phyloP scores from a whole-genome alignment of 2,888 invertebrate species.

The Oscheius sp. region DNA sequence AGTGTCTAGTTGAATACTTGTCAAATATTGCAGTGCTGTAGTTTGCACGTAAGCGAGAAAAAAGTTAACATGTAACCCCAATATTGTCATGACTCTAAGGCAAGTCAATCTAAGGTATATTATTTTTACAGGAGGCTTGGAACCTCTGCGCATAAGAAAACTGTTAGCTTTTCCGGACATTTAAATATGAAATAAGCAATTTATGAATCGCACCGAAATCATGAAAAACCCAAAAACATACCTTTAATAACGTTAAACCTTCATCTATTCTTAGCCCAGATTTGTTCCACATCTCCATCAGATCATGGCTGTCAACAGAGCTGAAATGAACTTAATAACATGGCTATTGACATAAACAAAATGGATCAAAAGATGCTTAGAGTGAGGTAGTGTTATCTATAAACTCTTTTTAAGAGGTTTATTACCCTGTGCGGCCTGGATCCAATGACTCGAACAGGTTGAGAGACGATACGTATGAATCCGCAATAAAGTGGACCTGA shows the following conservation, averaged over 20 bases:
- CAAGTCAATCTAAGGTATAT: background rate
- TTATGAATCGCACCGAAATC: no score
- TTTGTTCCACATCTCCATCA: slow-evolving; percentile 55
- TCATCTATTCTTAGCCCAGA: slow-evolving; percentile 56
- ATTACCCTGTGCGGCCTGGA: slow-evolving; percentile 48
- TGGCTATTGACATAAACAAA: background rate
- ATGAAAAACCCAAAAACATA: slow-evolving; percentile 18
- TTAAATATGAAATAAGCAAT: no score
- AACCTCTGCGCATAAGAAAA: no score
- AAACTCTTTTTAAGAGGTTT: slow-evolving; percentile 22
- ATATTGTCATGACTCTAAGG: no score
- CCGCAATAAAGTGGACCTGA: slow-evolving; percentile 57
- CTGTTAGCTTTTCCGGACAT: no score
- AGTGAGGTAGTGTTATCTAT: slow-evolving; percentile 2
- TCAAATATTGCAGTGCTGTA: slow-evolving; percentile 12
- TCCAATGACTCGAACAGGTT: slow-evolving; percentile 56
- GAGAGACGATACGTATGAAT: slow-evolving; percentile 51
- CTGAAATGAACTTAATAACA: slow-evolving; percentile 34
- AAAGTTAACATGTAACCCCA: background rate
- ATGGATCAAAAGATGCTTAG: background rate
- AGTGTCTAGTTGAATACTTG: slow-evolving; percentile 21
- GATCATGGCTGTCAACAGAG: slow-evolving; percentile 51
- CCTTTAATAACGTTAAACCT: slow-evolving; percentile 49
- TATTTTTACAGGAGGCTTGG: background rate
- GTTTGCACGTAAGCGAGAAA: background rate